Evolutionary conservation across 2,888 invertebrate species (phyloP).

Genomic region (Cryptus viduatorius): DNA sequence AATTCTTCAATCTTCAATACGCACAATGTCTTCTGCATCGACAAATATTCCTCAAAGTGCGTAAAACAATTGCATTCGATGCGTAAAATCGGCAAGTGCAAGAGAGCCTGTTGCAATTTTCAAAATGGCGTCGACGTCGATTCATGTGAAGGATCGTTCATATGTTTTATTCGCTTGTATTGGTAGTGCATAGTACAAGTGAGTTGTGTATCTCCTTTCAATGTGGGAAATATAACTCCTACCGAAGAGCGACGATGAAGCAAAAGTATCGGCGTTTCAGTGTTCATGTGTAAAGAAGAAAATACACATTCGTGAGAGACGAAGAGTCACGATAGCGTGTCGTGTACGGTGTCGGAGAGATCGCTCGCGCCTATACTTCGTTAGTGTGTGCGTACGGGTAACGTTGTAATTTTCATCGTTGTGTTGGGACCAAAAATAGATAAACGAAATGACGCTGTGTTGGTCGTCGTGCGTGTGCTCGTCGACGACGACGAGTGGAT

Average conservation of each 20-base stretch:
- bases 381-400: not conserved
- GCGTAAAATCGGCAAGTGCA: constrained; percentile 7
- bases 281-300: not conserved
- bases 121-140: constrained; percentile 62
- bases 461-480: constrained; percentile 46
- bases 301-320: constrained; percentile 4
- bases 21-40: not conserved
- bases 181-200: constrained; percentile 7
- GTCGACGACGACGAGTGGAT: constrained; percentile 48
- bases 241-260: not conserved
- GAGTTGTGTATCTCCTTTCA: not conserved
- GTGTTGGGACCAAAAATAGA: constrained; percentile 78
- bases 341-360: constrained; percentile 36
- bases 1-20: constrained; percentile 6
- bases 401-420: constrained; percentile 26
- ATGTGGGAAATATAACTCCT: constrained; percentile 11
- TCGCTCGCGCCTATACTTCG: not conserved
- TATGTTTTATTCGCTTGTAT: not conserved
- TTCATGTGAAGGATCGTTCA: constrained; percentile 1
- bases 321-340: constrained; percentile 24
- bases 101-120: constrained; percentile 23
- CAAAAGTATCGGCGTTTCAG: not conserved
- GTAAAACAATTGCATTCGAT: constrained; percentile 5
- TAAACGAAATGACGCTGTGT: constrained; percentile 69
- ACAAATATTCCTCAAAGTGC: not conserved